Conservation (phyloP, 1,140 invertebrate species). For the Delia radicum region DNA sequence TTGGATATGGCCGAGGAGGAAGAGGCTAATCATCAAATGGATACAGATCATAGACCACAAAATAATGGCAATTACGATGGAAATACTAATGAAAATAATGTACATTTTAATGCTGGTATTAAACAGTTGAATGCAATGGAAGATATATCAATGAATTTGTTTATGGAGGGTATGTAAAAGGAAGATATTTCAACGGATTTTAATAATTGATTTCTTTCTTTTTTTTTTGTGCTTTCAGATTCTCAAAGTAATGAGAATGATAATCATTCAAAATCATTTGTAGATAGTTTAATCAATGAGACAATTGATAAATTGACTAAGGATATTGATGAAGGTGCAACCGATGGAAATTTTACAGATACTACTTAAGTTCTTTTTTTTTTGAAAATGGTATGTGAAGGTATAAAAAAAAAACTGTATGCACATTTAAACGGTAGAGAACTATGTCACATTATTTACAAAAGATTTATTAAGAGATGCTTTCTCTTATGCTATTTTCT, state of each 20-base stretch:
- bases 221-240: no score
- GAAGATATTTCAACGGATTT: background rate
- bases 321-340: background rate
- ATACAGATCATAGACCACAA: background rate
- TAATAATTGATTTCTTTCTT: background rate
- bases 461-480: no score
- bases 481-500: no score
- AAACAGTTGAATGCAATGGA: background rate
- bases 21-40: no score
- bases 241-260: conserved; percentile 7
- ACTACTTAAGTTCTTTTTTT: no score
- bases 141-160: conserved; percentile 16
- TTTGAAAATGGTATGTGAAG: no score
- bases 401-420: no score
- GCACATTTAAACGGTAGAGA: no score
- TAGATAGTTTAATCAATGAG: conserved; percentile 22
- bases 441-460: no score
- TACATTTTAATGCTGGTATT: background rate
- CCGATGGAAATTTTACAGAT: no score
- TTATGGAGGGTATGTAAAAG: background rate
- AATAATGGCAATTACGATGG: conserved; percentile 8
- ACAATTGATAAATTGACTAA: background rate
- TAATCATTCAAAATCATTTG: background rate
- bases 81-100: background rate
- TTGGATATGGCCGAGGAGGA: no score